Evolutionary conservation across 2,888 invertebrate genomes (phyloP).

Genomic region (Thalpophila matura): DNA sequence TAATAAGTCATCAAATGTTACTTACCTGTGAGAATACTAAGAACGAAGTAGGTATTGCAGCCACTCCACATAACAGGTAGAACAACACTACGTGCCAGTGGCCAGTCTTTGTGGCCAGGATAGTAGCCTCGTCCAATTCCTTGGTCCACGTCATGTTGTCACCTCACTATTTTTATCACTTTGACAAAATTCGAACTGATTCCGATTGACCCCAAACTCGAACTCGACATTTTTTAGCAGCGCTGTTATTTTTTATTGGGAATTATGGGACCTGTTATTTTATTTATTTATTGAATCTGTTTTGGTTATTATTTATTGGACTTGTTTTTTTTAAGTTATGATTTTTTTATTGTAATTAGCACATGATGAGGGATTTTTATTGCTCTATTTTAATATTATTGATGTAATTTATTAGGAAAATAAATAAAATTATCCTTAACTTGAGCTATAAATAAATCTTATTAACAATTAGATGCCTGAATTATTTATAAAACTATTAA

Average conservation of each 20-base stretch:
- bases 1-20: background rate
- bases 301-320: slow-evolving; percentile 2
- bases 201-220: background rate
- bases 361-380: background rate
- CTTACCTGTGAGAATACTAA: slow-evolving; percentile 92
- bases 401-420: slow-evolving; percentile 15
- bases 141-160: slow-evolving; percentile 84
- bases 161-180: slow-evolving; percentile 57
- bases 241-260: slow-evolving; percentile 5
- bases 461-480: background rate
- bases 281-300: slow-evolving; percentile 36
- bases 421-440: background rate
- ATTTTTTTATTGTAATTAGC: background rate
- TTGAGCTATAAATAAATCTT: background rate
- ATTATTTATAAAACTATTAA: background rate
- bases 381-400: background rate
- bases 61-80: slow-evolving; percentile 92
- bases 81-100: slow-evolving; percentile 92
- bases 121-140: slow-evolving; percentile 91
- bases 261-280: slow-evolving; percentile 11
- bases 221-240: slow-evolving; percentile 31
- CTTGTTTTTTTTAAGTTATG: background rate
- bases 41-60: slow-evolving; percentile 92
- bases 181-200: slow-evolving; percentile 26
- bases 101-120: slow-evolving; percentile 92